Conservation (phyloP, 2,888 invertebrate species). For the Sympetrum striolatum region DNA sequence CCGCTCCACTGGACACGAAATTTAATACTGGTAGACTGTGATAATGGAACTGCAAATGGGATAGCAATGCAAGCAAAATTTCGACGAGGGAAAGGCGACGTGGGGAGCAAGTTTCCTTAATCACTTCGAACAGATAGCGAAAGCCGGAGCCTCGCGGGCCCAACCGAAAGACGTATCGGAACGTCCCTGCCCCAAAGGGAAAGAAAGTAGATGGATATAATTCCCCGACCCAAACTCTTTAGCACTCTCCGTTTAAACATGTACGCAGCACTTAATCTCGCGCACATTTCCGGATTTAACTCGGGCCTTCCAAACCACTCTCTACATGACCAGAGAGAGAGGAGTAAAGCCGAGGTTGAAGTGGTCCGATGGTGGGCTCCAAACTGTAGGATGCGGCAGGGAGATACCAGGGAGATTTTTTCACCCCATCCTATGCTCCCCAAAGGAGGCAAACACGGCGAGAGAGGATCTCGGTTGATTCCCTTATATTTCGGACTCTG, state of each 20-base stretch:
- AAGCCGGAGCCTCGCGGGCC: too few species aligned
- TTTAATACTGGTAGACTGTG: too few species aligned
- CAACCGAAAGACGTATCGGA: too few species aligned
- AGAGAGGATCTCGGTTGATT: neutral
- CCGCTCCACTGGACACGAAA: too few species aligned
- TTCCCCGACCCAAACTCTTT: neutral
- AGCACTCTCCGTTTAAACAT: neutral
- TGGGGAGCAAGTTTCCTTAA: too few species aligned
- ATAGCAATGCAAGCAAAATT: too few species aligned
- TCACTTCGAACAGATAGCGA: too few species aligned
- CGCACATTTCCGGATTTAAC: neutral
- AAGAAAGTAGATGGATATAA: neutral
- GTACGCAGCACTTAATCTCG: neutral
- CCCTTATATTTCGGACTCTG: neutral
- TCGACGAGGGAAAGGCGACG: too few species aligned
- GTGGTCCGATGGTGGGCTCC: neutral
- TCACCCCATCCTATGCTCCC: neutral
- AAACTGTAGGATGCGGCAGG: neutral
- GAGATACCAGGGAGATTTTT: neutral
- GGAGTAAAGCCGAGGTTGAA: constrained; percentile 7
- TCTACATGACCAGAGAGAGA: neutral
- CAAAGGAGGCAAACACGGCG: neutral
- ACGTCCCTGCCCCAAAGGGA: too few species aligned
- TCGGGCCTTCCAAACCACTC: neutral
- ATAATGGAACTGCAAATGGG: too few species aligned